A percentile compares a stretch with the other conserved stretches of the same genome.
phyloP scores from a whole-genome alignment of 2,888 invertebrate genomes.

The Empis livida region DNA sequence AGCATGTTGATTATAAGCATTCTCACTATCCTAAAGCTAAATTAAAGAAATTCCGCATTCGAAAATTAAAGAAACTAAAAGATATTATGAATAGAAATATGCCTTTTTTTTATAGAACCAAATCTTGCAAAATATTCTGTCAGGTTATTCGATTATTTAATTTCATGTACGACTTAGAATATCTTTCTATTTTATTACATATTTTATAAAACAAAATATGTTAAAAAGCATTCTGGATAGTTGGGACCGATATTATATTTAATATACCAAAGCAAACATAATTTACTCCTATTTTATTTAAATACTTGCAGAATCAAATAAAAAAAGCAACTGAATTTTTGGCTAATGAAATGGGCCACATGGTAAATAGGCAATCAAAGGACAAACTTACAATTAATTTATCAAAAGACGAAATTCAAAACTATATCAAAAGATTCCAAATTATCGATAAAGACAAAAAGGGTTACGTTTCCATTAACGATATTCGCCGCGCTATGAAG shows the following conservation, averaged over 20 bases:
- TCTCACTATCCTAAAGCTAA: too few species aligned
- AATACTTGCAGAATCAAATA: conserved; percentile 56
- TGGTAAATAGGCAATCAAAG: conserved; percentile 75
- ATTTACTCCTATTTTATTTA: background rate
- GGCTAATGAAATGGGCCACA: conserved; percentile 91
- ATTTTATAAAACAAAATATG: too few species aligned
- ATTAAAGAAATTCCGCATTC: too few species aligned
- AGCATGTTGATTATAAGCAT: too few species aligned
- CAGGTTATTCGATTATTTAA: too few species aligned
- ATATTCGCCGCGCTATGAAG: conserved; percentile 90
- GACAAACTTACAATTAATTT: conserved; percentile 86
- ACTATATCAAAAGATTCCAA: conserved; percentile 90
- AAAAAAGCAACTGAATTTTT: conserved; percentile 75
- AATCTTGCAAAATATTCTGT: too few species aligned
- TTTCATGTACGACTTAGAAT: too few species aligned
- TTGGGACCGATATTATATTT: background rate
- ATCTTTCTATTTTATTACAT: too few species aligned
- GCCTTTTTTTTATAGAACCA: too few species aligned
- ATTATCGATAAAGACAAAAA: conserved; percentile 91
- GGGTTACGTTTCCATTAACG: conserved; percentile 96
- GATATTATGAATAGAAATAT: too few species aligned
- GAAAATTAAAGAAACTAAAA: too few species aligned
- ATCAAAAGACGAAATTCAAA: conserved; percentile 84
- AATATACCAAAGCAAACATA: background rate
- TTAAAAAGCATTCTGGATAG: too few species aligned